These are phyloP conservation scores for Scelioninae gen. 1 DNA, from an alignment of 2,888 invertebrate genomes.

Conservation along the genomic window DNA sequence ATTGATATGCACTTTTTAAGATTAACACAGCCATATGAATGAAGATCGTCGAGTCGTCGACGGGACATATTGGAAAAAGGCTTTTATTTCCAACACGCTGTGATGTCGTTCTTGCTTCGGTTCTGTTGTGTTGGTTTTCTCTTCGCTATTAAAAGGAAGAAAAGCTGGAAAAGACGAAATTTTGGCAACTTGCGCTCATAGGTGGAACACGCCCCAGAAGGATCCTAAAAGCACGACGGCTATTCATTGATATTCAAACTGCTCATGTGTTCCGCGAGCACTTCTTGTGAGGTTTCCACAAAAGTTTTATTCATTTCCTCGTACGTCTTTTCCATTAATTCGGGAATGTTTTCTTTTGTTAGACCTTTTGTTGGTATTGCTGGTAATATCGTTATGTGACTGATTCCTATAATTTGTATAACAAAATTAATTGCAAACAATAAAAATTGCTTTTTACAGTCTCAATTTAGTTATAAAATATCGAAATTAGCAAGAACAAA, in stretches of 20 bases:
- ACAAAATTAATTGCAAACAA: too few relatives aligned
- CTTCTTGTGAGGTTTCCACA: constrained; percentile 85
- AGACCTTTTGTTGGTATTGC: constrained; percentile 88
- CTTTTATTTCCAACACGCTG: constrained; percentile 13
- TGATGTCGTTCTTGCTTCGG: constrained; percentile 8
- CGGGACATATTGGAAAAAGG: constrained; percentile 11
- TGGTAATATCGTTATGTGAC: constrained; percentile 90
- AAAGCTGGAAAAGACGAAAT: constrained; percentile 40
- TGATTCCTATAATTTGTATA: constrained; percentile 86
- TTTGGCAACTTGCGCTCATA: constrained; percentile 54
- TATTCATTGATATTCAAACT: constrained; percentile 69
- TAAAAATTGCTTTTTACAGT: too few relatives aligned
- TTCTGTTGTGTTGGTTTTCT: constrained; percentile 25
- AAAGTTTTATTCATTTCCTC: constrained; percentile 88
- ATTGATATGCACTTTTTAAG: constrained; percentile 43
- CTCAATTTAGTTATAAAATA: too few relatives aligned
- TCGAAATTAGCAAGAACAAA: too few relatives aligned
- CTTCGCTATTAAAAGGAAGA: constrained; percentile 20
- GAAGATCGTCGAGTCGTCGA: constrained; percentile 24
- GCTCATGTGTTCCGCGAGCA: constrained; percentile 74
- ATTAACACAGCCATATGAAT: constrained; percentile 60
- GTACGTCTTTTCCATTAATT: constrained; percentile 88
- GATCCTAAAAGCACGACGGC: constrained; percentile 30
- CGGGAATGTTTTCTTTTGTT: constrained; percentile 87
- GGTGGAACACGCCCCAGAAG: constrained; percentile 55